Conservation (phyloP, 1,140 invertebrate genomes). For the Bradynema listronoti region DNA sequence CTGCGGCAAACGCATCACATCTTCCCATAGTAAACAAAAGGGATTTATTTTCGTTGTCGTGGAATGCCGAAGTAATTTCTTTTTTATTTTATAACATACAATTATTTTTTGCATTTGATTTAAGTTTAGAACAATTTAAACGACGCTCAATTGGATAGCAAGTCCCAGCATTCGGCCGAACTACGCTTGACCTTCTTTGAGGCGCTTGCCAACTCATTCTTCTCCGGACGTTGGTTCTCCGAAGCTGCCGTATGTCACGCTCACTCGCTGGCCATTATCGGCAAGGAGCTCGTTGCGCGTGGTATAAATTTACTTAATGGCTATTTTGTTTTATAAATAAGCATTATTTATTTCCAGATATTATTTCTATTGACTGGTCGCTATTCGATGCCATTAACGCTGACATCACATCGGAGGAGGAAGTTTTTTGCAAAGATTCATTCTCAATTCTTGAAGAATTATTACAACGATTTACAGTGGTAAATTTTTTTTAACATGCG, state of each 20-base stretch:
- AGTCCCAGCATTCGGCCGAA: conserved; percentile 85
- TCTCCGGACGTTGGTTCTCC: conserved; percentile 71
- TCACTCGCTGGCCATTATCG: conserved; percentile 55
- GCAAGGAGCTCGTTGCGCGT: conserved; percentile 47
- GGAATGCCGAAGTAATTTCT: too few relatives aligned
- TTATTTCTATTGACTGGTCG: conserved; percentile 39
- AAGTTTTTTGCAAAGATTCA: conserved; percentile 15
- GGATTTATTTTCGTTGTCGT: too few relatives aligned
- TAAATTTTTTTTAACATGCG: too few relatives aligned
- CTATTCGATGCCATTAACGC: conserved; percentile 42
- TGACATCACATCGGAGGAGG: conserved; percentile 41
- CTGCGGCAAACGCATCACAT: too few relatives aligned
- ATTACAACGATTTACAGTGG: conserved; percentile 59
- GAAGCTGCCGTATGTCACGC: conserved; percentile 64
- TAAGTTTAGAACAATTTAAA: too few relatives aligned
- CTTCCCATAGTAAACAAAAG: too few relatives aligned
- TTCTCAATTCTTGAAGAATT: too few relatives aligned
- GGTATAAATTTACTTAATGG: conserved; percentile 9
- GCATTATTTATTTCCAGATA: conserved; percentile 19
- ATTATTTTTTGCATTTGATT: too few relatives aligned
- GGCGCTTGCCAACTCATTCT: conserved; percentile 75
- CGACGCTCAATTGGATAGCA: conserved; percentile 85
- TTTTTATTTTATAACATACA: too few relatives aligned
- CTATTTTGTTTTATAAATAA: not conserved
- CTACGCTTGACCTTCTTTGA: conserved; percentile 84